Conservation (phyloP, 2,113 vertebrate genomes). For the Argyrosomus japonicus region DNA sequence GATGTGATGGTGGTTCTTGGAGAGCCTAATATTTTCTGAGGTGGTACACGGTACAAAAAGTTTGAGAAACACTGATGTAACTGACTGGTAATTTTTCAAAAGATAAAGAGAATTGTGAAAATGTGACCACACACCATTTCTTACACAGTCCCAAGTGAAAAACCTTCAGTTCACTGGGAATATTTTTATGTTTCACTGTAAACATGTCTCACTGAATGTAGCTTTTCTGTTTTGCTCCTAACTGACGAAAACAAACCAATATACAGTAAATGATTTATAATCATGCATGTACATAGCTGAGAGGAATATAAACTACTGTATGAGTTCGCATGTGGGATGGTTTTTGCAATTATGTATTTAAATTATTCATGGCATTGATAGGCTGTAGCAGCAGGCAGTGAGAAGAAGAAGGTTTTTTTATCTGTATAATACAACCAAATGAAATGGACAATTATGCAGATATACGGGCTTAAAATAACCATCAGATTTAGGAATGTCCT, state of each 20-base stretch:
- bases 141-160: background rate
- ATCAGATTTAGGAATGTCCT: conserved; percentile 46
- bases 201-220: background rate
- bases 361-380: conserved; percentile 56
- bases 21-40: too few species aligned
- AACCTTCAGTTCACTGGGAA: background rate
- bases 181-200: background rate
- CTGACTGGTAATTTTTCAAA: background rate
- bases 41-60: too few species aligned
- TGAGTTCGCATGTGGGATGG: conserved; percentile 1
- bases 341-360: conserved; percentile 39
- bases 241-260: background rate
- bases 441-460: conserved; percentile 48
- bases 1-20: too few species aligned
- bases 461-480: conserved; percentile 24
- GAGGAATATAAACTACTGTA: conserved; percentile 26
- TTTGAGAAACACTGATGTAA: background rate
- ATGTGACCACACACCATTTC: background rate
- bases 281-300: conserved; percentile 17
- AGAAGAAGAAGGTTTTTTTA: conserved; percentile 10
- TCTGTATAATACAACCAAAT: conserved; percentile 43
- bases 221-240: background rate
- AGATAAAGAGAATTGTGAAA: background rate
- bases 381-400: conserved; percentile 3
- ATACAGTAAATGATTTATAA: conserved; percentile 24